Percentiles rank a stretch among this genome's conserved stretches.
Evolutionary conservation across 2,888 invertebrate species (phyloP).

Genomic region (Chloromyia formosa): DNA sequence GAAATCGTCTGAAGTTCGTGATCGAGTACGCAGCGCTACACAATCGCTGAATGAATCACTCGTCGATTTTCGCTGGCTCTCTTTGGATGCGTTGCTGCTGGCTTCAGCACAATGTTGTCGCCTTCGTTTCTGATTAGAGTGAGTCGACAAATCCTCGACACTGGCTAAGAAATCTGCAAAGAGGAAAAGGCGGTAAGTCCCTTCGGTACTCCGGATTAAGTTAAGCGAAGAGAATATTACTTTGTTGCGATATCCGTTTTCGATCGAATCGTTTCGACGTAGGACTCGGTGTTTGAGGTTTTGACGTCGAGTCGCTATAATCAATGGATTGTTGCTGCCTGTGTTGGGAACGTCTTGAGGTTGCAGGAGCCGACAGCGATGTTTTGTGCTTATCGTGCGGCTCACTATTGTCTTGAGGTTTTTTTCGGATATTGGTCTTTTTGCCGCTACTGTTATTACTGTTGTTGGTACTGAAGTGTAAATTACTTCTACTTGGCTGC

Average conservation of each 20-base stretch:
- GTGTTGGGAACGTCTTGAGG: conserved; percentile 21
- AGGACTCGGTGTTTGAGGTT: conserved; percentile 24
- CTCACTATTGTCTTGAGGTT: conserved; percentile 13
- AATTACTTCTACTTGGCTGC: conserved; percentile 4
- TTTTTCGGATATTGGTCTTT: conserved; percentile 34
- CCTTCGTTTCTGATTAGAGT: conserved; percentile 9
- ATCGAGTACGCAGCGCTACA: conserved; percentile 46
- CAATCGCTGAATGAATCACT: conserved; percentile 10
- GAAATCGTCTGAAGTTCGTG: conserved; percentile 35
- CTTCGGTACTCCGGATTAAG: not conserved
- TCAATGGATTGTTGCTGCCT: not conserved
- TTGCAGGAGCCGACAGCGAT: conserved; percentile 3
- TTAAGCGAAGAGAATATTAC: not conserved
- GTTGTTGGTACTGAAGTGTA: conserved; percentile 9
- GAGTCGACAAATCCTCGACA: conserved; percentile 5
- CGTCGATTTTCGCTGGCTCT: not conserved
- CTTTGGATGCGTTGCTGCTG: not conserved
- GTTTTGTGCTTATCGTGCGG: conserved; percentile 1
- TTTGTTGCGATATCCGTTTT: conserved; percentile 42
- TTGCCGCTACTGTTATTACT: conserved; percentile 18
- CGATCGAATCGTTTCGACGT: conserved; percentile 31
- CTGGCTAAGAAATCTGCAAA: conserved; percentile 5
- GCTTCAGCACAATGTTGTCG: not conserved
- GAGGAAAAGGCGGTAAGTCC: no score
- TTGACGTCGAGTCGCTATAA: not conserved